Percentiles rank a stretch among this genome's conserved stretches.
Evolutionary conservation across 2,797 vertebrate genomes (phyloP).

Genomic region (Mus caroli): DNA sequence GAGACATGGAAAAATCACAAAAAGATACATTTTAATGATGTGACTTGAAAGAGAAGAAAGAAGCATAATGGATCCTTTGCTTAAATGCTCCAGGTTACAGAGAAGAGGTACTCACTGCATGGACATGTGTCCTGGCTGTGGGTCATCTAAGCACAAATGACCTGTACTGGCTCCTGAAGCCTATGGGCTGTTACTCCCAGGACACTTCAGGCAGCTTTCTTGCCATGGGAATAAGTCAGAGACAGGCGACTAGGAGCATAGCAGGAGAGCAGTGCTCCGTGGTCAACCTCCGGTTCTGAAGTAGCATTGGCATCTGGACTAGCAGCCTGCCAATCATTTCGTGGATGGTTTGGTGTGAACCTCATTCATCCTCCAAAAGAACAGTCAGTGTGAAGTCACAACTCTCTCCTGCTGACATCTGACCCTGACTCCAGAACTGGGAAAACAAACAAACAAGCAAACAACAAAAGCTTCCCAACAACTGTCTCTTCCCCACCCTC

Average conservation of each 20-base stretch:
- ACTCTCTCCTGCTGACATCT: background rate
- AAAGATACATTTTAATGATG: constrained; percentile 69
- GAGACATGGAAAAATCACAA: background rate
- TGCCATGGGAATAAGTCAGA: background rate
- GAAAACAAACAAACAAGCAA: background rate
- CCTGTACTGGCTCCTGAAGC: background rate
- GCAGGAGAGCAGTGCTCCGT: background rate
- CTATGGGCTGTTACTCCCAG: background rate
- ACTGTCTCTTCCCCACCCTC: too few relatives aligned
- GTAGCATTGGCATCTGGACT: rapidly evolving
- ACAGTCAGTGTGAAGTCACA: background rate
- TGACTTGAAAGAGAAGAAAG: background rate
- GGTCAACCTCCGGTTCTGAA: background rate
- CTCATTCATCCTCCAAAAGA: background rate
- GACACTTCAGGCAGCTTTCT: background rate
- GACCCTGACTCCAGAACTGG: background rate
- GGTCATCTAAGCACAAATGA: background rate
- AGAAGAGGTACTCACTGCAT: too few relatives aligned
- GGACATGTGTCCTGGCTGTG: background rate
- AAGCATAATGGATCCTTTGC: background rate
- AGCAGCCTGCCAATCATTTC: background rate
- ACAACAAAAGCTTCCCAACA: background rate
- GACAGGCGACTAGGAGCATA: background rate
- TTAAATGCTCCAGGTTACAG: background rate
- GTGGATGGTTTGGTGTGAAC: background rate